Evolutionary conservation across 2,797 vertebrate genomes (phyloP).

Genomic region (Microcaecilia unicolor): DNA sequence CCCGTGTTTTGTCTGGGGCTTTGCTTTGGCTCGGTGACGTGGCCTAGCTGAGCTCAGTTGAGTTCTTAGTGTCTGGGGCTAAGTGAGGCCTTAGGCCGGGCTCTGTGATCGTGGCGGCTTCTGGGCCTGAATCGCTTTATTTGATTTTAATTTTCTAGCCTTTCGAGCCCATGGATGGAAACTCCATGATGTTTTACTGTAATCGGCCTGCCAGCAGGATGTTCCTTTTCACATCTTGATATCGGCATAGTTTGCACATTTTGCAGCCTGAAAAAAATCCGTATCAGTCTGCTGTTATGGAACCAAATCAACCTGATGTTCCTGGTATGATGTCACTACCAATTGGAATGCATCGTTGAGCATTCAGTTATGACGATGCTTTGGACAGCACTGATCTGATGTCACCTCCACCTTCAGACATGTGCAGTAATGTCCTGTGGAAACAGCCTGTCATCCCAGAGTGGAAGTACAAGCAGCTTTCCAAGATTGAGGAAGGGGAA

Average conservation of each 20-base stretch:
- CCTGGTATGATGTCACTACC: slow-evolving; percentile 78
- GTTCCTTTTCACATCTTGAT: slow-evolving; percentile 20
- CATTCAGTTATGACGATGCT: slow-evolving; percentile 85
- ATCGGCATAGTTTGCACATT: too few relatives aligned
- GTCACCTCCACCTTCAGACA: slow-evolving; percentile 77
- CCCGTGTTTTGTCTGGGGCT: too few relatives aligned
- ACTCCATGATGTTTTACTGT: slow-evolving; percentile 9
- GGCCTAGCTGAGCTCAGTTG: too few relatives aligned
- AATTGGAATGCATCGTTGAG: slow-evolving; percentile 66
- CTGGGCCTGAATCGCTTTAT: too few relatives aligned
- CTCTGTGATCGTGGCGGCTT: too few relatives aligned
- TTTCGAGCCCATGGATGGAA: slow-evolving; percentile 33
- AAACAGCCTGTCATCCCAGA: slow-evolving; percentile 81
- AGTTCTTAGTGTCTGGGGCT: too few relatives aligned
- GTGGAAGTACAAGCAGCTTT: slow-evolving; percentile 75
- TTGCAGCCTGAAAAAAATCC: too few relatives aligned
- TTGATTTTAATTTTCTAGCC: too few relatives aligned
- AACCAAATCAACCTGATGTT: slow-evolving; percentile 40
- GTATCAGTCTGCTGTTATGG: slow-evolving; percentile 31
- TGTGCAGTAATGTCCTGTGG: slow-evolving; percentile 73
- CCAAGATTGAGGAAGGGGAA: slow-evolving; percentile 63
- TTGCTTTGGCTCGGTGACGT: too few relatives aligned
- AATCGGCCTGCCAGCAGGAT: slow-evolving; percentile 26
- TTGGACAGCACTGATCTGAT: slow-evolving; percentile 73
- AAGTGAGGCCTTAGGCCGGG: too few relatives aligned